These are phyloP conservation scores for Trissolcus japonicus DNA, from an alignment of 2,888 invertebrate species.

Conservation along the genomic window DNA sequence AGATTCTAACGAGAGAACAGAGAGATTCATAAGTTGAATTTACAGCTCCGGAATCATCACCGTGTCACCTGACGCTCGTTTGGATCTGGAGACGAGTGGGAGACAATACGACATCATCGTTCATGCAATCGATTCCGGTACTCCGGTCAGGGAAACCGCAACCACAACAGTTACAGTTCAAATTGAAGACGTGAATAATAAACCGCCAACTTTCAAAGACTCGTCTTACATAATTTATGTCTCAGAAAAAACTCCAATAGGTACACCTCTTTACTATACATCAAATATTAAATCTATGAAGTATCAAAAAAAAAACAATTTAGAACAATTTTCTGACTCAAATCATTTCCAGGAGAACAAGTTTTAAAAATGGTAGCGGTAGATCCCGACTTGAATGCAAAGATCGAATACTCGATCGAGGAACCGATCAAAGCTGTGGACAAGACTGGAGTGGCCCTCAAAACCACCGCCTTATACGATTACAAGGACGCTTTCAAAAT, in stretches of 20 bases:
- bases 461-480: slow-evolving; percentile 80
- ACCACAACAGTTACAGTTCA: slow-evolving; percentile 85
- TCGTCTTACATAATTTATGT: slow-evolving; percentile 82
- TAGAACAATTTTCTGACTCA: neutral
- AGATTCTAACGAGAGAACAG: too few species aligned
- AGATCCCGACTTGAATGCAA: slow-evolving; percentile 84
- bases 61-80: slow-evolving; percentile 83
- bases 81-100: slow-evolving; percentile 83
- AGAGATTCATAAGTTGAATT: too few species aligned
- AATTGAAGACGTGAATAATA: slow-evolving; percentile 88
- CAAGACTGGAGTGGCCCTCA: slow-evolving; percentile 84
- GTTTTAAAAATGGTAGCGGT: slow-evolving; percentile 82
- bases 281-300: neutral
- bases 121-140: slow-evolving; percentile 85
- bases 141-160: slow-evolving; percentile 86
- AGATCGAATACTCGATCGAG: slow-evolving; percentile 83
- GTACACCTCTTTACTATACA: slow-evolving; percentile 67
- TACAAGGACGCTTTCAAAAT: slow-evolving; percentile 84
- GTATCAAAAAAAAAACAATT: neutral
- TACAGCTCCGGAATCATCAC: slow-evolving; percentile 83
- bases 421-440: slow-evolving; percentile 84
- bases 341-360: slow-evolving; percentile 74
- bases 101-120: slow-evolving; percentile 84
- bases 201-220: slow-evolving; percentile 85
- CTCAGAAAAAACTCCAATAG: slow-evolving; percentile 82